Base-by-base conservation (phyloP, 2,797 vertebrate species). In the Holocentrus rufus region DNA sequence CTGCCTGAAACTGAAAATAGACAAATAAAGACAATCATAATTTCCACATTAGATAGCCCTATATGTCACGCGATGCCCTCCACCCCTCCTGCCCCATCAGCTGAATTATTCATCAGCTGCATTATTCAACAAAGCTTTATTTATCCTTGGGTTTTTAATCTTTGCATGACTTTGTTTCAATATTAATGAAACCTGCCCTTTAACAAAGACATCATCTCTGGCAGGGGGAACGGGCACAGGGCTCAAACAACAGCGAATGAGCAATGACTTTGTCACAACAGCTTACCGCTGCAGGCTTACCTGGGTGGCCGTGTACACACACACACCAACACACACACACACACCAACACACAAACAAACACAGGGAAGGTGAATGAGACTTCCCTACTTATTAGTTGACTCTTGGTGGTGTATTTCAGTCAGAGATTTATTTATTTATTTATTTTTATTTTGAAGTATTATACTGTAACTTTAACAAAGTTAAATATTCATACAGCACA, bases 91-190 rank as follows among this genome's bases (percentile, higher is more conserved):
- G n/a, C 25, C 71, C 50, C 23, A 25, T 56, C 5, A 23, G 15
- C 10, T 85, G 66, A 88, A 92, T 90, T 84, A 91, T 91, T 88
- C 11, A 91, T 83, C 56, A 1, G 3, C 57, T 90, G 86, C 82
- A 91, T 90, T 89, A 90, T 90, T 90, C 72, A 92, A 85, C 79
- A 87, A 87, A 87, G 81, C 71, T 82, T 82, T 85, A 84, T 87
- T 89, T 90, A 86, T 86, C 57, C 66, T 81, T 85, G 63, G 76
- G 72, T 87, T 88, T 91, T 89, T 87, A 75, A 83, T 90, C 80
- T 87, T 88, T 90, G 83, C 80, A 77, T 81, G 77, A 80, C 83
- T 91, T 87, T 88, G 82, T 89, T 91, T 84, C 83, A 89, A 87
- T 89, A 85, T 86, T 88, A 80, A 91, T 90, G 86, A 87, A 89